These are phyloP conservation scores for Spermophilus dauricus DNA, from an alignment of 2,113 vertebrate species.

Conservation along the genomic window DNA sequence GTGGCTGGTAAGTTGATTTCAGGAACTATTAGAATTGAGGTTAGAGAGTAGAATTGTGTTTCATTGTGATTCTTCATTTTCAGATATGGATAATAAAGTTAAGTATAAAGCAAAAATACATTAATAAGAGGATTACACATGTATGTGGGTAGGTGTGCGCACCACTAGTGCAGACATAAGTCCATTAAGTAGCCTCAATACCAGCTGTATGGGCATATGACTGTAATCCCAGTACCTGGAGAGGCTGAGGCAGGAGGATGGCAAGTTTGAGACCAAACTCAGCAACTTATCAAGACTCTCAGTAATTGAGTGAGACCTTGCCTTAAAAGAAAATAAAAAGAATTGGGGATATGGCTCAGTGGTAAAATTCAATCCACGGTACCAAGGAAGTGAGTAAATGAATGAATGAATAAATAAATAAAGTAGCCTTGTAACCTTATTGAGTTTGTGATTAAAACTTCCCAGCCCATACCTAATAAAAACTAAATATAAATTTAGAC, in stretches of 20 bases:
- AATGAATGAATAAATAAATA: too few species aligned
- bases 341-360: too few species aligned
- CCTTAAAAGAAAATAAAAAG: too few species aligned
- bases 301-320: too few species aligned
- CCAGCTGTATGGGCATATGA: too few species aligned
- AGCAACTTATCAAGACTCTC: too few species aligned
- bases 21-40: neutral
- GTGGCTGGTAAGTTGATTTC: neutral
- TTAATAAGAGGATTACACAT: neutral
- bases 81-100: slow-evolving; percentile 24
- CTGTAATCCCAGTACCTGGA: too few species aligned
- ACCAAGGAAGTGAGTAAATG: too few species aligned
- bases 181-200: neutral
- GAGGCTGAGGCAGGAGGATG: too few species aligned
- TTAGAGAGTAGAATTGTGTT: neutral
- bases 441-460: neutral
- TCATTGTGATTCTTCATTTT: slow-evolving; percentile 20
- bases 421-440: neutral
- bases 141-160: accelerated
- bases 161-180: neutral
- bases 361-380: too few species aligned
- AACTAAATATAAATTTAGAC: neutral
- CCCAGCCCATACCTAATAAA: neutral
- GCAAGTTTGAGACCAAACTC: too few species aligned
- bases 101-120: neutral